Conservation (phyloP, 2,113 vertebrate genomes). For the Lucifuga dentata region DNA sequence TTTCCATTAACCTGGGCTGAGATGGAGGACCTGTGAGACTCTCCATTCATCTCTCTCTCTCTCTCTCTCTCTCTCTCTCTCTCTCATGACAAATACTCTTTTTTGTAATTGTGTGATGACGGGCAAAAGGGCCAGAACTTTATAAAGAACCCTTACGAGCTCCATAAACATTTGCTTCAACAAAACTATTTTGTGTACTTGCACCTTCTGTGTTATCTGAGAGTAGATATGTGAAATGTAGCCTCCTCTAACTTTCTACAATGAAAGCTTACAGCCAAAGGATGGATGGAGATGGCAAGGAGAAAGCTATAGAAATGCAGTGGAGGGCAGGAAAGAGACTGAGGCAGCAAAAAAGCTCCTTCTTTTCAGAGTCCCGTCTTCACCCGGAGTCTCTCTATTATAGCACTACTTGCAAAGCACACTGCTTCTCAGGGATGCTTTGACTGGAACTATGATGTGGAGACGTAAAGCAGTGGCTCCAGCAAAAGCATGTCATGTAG, state of each 20-base stretch:
- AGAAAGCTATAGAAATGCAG: constrained; percentile 33
- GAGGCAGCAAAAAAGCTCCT: constrained; percentile 41
- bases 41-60: constrained; percentile 64
- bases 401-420: constrained; percentile 57
- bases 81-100: constrained; percentile 30
- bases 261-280: constrained; percentile 40
- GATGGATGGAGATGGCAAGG: constrained; percentile 32
- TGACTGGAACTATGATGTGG: constrained; percentile 86
- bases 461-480: constrained; percentile 60
- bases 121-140: constrained; percentile 80
- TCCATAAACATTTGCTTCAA: constrained; percentile 49
- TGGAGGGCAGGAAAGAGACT: constrained; percentile 48
- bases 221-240: constrained; percentile 34
- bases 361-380: constrained; percentile 57
- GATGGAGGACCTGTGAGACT: constrained; percentile 75
- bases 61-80: constrained; percentile 31
- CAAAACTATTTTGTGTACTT: constrained; percentile 52
- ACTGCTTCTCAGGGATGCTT: constrained; percentile 55
- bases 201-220: constrained; percentile 1
- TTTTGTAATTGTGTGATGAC: constrained; percentile 46
- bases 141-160: constrained; percentile 70
- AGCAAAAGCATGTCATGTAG: constrained; percentile 85
- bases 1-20: constrained; percentile 82
- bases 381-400: constrained; percentile 61
- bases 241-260: constrained; percentile 51